phyloP scores from a whole-genome alignment of 1,140 invertebrate genomes.

The Sitophilus oryzae region DNA sequence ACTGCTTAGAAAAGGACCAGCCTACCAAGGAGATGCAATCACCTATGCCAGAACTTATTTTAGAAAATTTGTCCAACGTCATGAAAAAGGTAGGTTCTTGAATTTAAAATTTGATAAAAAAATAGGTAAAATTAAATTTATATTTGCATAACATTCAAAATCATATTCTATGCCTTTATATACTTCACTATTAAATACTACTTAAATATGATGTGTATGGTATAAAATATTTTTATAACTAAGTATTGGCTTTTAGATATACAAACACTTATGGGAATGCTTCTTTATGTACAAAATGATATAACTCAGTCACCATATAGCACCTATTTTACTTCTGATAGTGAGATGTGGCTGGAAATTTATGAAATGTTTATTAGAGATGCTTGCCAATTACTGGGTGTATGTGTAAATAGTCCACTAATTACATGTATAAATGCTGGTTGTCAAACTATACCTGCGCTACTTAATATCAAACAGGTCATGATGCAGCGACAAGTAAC shows the following conservation, averaged over 20 bases:
- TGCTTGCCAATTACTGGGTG: slow-evolving; percentile 83
- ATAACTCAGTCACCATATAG: slow-evolving; percentile 77
- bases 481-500: slow-evolving; percentile 93
- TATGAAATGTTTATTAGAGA: slow-evolving; percentile 86
- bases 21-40: slow-evolving; percentile 71
- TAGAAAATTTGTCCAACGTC: slow-evolving; percentile 70
- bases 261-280: slow-evolving; percentile 81
- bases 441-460: slow-evolving; percentile 84
- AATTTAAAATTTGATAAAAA: background rate
- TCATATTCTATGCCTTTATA: background rate
- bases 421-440: slow-evolving; percentile 80
- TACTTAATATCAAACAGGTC: slow-evolving; percentile 91
- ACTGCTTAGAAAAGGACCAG: slow-evolving; percentile 57
- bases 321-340: slow-evolving; percentile 59
- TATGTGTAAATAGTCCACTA: slow-evolving; percentile 72
- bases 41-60: slow-evolving; percentile 81
- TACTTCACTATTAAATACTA: background rate
- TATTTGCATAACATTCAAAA: too few relatives aligned
- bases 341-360: slow-evolving; percentile 70
- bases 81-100: slow-evolving; percentile 65
- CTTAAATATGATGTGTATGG: slow-evolving; percentile 14
- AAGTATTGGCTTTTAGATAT: slow-evolving; percentile 53
- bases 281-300: slow-evolving; percentile 75
- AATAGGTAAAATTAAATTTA: too few relatives aligned
- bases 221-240: background rate